Evolutionary conservation across 2,888 invertebrate species (phyloP), one percentile per base, ranked within the genome.

Genomic region (Allolobophora icterica): DNA sequence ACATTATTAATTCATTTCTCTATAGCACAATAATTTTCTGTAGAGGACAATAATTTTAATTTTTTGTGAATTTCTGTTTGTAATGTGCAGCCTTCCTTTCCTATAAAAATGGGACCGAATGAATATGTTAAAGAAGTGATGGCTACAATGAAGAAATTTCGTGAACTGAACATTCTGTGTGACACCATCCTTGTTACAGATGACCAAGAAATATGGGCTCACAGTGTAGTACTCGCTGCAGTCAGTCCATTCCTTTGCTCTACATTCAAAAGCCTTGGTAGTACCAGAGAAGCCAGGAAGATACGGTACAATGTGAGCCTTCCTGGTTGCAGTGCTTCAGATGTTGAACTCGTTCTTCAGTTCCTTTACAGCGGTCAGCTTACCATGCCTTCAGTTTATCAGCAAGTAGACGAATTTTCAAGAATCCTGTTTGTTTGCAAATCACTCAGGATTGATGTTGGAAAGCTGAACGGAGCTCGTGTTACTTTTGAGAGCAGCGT

Each of bases 141-240:
- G 87, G 35, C n/a, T 21, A 89, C 89, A 17, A 42, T 89, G 45
- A 42, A 89, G 89, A 89, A 42, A 38, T 52, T 89, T 52, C 89
- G 89, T 21, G 89, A 89, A 15, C 35, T 42, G 42, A 42, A 38
- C 35, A 45, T 89, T 17, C 38, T 89, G 4, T 89, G 89, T 30
- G 89, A 89, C 89, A 52, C 89, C 21, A 52, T 89, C 52, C 89
- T 89, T 15, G 13, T 24, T 0, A 42, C 89, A 33, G 90, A 91
- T 89, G 84, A 87, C 52, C 58, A 30, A 30, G 84, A 89, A n/a
- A 21, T 87, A 19, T 35, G 34, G 19, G 90, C 90, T n/a, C 91
- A 91, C 87, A 40, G 90, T 15, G 87, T 91, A 35, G 89, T 91
- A 13, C 34, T 90, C 24, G 91, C 91, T 33, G 45, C 91, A 17